These are phyloP conservation scores for Nasua narica DNA, from an alignment of 2,797 vertebrate species.

Conservation along the genomic window DNA sequence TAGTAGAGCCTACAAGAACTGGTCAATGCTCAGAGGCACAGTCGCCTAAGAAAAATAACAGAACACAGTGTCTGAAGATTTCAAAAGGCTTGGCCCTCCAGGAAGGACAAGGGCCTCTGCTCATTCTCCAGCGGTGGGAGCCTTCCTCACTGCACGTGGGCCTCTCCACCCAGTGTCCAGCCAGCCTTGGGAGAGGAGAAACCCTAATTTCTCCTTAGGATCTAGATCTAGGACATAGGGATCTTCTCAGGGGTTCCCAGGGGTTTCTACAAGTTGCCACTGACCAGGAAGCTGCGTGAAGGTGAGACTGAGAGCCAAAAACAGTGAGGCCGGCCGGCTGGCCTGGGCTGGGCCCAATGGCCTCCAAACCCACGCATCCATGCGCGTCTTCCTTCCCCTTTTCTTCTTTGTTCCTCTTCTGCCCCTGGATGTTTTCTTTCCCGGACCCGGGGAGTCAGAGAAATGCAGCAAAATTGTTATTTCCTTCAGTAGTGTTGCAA, in stretches of 20 bases:
- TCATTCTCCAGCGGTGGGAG: background rate
- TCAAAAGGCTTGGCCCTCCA: background rate
- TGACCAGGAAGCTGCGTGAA: background rate
- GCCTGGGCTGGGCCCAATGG: background rate
- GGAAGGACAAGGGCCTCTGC: background rate
- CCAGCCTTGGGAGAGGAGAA: fast-evolving
- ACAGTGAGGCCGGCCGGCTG: fast-evolving
- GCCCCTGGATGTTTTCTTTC: constrained; percentile 33
- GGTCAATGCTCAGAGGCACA: constrained; percentile 38
- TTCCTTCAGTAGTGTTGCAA: constrained; percentile 45
- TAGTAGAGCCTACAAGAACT: constrained; percentile 26
- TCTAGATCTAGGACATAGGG: background rate
- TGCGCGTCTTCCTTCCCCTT: background rate
- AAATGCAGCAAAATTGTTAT: background rate
- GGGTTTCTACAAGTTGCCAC: background rate
- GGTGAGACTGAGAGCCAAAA: background rate
- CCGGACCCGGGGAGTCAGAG: background rate
- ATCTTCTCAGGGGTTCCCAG: background rate
- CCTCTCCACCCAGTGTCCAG: background rate
- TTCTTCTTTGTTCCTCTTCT: background rate
- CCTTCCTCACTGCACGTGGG: too few species aligned
- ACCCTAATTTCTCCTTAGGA: background rate
- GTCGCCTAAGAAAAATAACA: constrained; percentile 59
- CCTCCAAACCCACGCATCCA: background rate
- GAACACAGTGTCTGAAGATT: background rate